Evolutionary conservation across 1,140 invertebrate species (phyloP), one percentile per base, ranked within the genome.

Genomic region (Varroa destructor): DNA sequence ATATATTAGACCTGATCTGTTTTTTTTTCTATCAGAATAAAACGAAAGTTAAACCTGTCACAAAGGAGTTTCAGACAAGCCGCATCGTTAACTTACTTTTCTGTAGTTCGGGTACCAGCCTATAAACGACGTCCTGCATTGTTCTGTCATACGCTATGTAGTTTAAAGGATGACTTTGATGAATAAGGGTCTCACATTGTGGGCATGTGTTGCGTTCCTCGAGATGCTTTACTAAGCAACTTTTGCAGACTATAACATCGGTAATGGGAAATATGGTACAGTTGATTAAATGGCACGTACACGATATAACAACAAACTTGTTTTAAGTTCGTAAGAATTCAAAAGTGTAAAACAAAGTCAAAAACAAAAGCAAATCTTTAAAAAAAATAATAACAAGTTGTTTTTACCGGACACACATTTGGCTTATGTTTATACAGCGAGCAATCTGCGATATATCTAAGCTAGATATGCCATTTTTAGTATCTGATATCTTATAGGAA

Each of bases 71-170:
- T 43, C 3, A 36, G 43, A 54, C 56, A 1, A 75, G 36, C 6
- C 61, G 58, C 64, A 6, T 55, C 36, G 6, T n/a, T 72, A 61
- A 0, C 67, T 75, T 81, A 90, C 89, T 77, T 81, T 90, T 88
- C 82, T 94, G 90, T 74, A 95, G 82, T 78, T 92, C 87, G 73
- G 91, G 91, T 74, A 95, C 91, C 75, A 95, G 81, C 85, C 97
- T 97, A 82, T 94, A 97, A 70, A 97, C 93, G 81, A 98, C 94
- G 83, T 97, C 93, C 81, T 98, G 95, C 89, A 98, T 91, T 73
- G 93, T 97, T 76, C 94, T 84, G 82, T 98, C 95, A 82, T 95
- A 94, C 79, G 91, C 93, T 76, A 97, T 94, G 77, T 97, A 95
- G 77, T 96, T 90, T 56, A 97, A 82, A 14, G 93, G 93, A 83